A percentile compares a stretch with the other conserved stretches of the same genome.
Conservation (phyloP, 2,797 vertebrate genomes). For the Poecilia velifera region DNA sequence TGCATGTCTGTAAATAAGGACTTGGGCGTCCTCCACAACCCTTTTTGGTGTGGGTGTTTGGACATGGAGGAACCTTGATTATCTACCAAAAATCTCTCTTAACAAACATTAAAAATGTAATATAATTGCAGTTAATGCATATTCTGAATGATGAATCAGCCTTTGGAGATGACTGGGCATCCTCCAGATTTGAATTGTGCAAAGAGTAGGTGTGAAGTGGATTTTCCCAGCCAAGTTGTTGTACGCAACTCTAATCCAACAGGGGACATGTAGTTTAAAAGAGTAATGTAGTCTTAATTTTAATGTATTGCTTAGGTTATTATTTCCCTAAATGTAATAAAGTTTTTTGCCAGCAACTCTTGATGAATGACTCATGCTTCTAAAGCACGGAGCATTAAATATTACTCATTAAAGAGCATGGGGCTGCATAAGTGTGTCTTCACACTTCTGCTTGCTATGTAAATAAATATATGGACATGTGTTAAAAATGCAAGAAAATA, state of each 20-base stretch:
- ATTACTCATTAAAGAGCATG: constrained; percentile 12
- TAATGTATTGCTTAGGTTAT: constrained; percentile 18
- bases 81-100: constrained; percentile 35
- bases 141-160: constrained; percentile 41
- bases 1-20: not conserved
- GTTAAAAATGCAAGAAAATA: constrained; percentile 54
- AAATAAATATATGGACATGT: constrained; percentile 63
- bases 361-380: not conserved
- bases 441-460: constrained; percentile 40
- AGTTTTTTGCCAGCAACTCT: not conserved
- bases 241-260: constrained; percentile 10
- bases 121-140: constrained; percentile 30
- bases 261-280: constrained; percentile 15
- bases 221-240: constrained; percentile 31
- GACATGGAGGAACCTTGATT: constrained; percentile 49
- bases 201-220: constrained; percentile 44
- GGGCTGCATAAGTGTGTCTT: constrained; percentile 15
- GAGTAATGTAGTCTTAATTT: constrained; percentile 11
- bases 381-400: constrained; percentile 21
- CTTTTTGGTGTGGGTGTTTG: constrained; percentile 43
- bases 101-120: constrained; percentile 43
- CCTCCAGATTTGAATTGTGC: constrained; percentile 28
- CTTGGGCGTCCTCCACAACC: constrained; percentile 43
- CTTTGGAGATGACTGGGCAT: constrained; percentile 28
- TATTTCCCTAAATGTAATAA: constrained; percentile 8